Evolutionary conservation across 2,797 vertebrate genomes (phyloP), one percentile per base, ranked within the genome.

Genomic region (Acropternis orthonyx): DNA sequence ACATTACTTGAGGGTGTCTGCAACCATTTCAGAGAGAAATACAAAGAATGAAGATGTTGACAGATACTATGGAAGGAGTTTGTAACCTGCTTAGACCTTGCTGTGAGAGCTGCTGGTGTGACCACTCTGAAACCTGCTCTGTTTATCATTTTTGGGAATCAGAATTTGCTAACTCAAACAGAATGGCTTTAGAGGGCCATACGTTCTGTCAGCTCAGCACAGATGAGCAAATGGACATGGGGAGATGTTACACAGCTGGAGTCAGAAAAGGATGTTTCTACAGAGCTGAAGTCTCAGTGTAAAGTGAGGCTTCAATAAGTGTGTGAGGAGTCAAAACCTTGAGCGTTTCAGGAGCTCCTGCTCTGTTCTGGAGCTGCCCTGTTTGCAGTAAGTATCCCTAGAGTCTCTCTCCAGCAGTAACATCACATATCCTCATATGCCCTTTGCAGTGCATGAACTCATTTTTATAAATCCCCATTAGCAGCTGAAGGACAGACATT

Each of bases 301-400:
- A 39, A 91, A 92, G 81, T 32, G n/a, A 76, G 69, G 24, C 51
- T 79, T 90, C 3, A 4, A 44, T 75, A 55, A 83, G n/a, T 22
- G 20, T 43, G 61, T 69, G 73, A 84, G 62, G 58, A 94, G 34
- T 41, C 43, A 62, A 89, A 92, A 4, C 46, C 0, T 0, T 30
- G 85, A 34, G 16, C 10, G 1, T 73, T 86, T 86, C 48, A 62
- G 94, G 93, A 90, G 80, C 43, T 78, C 1, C 32, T 14, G 48
- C 26, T 69, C n/a, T 87, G 28, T 36, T 89, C 81, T 91, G 75
- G 75, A 69, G n/a, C 61, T 93, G 87, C 73, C 65, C 90, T 88
- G 27, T 81, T 95, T 95, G 76, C 78, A 89, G 49, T 8, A 17
- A 77, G 75, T 58, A 62, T 94, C 82, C 87, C 87, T 43, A 8